Evolutionary conservation across 2,113 vertebrate genomes (phyloP), one percentile per base, ranked within the genome.

Genomic region (Accipiter virgatus): DNA sequence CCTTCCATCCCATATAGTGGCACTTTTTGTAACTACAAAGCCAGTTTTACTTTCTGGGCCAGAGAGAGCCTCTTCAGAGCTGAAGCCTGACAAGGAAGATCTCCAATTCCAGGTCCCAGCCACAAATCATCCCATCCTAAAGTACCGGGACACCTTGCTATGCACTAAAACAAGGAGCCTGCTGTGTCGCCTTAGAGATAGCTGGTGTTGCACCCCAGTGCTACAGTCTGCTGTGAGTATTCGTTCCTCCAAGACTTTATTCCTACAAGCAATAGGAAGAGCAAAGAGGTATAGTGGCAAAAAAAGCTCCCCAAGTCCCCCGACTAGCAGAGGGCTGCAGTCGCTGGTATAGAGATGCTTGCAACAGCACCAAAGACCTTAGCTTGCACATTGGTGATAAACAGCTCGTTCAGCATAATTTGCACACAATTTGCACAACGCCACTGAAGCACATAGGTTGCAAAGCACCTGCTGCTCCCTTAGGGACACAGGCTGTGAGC

Each of bases 131-230:
- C 7, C 0, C 2, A 8, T 63, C 26, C 52, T 74, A 11, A 91
- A 88, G 18, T 23, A 53, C 42, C 27, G 10, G 21, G 31, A 62
- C 16, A 43, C n/a, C 18, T 38, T 34, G 47, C 16, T 55, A 6
- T 7, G 53, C 43, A 26, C 34, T 53, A 38, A 48, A 67, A 72
- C 22, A 63, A 72, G 58, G 10, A 95, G 34, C 32, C 11, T 4
- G 2, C 7, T 26, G 2, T 0, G 0, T 31, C 3, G 0, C 25
- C 38, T 38, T 50, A n/a, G 31, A 77, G 36, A 52, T 10, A 74
- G 43, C 3, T 21, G 7, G 11, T 32, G 40, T 27, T 32, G 12
- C 34, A 75, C 5, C 40, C 52, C 52, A 91, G 52, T 22, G 21
- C 22, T 80, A 43, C n/a, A 26, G 34, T 34, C 62, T 70, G 16